phyloP scores from a whole-genome alignment of 2,113 vertebrate genomes.

The Pachycephala philippinensis region DNA sequence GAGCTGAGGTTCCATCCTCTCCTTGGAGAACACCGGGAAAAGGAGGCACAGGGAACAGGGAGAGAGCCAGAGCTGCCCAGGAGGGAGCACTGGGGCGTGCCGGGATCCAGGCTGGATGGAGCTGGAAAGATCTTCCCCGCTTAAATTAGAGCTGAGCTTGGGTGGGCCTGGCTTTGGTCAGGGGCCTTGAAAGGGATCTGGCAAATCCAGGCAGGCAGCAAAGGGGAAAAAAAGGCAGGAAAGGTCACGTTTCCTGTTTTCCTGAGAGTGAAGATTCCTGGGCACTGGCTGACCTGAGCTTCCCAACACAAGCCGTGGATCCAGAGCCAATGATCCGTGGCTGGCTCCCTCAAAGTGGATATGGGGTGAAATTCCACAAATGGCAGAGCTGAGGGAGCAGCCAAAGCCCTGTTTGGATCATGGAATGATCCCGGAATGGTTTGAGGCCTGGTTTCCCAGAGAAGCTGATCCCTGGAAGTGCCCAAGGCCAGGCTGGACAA shows the following conservation, averaged over 20 bases:
- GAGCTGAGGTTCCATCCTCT: not conserved
- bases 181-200: not conserved
- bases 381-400: not conserved
- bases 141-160: not conserved
- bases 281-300: not conserved
- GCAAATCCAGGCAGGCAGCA: not conserved
- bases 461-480: not conserved
- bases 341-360: not conserved
- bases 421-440: not conserved
- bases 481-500: not conserved
- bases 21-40: not conserved
- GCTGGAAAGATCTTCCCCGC: not conserved
- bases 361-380: rapidly evolving
- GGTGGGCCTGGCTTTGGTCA: not conserved
- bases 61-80: not conserved
- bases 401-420: not conserved
- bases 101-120: not conserved
- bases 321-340: rapidly evolving
- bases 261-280: not conserved
- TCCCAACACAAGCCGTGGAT: not conserved
- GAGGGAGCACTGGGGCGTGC: not conserved
- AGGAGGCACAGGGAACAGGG: not conserved
- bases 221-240: not conserved
- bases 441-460: not conserved
- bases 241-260: not conserved